Evolutionary conservation across 2,888 invertebrate genomes (phyloP), one percentile per base, ranked within the genome.

Genomic region (Drosophila tripunctata): DNA sequence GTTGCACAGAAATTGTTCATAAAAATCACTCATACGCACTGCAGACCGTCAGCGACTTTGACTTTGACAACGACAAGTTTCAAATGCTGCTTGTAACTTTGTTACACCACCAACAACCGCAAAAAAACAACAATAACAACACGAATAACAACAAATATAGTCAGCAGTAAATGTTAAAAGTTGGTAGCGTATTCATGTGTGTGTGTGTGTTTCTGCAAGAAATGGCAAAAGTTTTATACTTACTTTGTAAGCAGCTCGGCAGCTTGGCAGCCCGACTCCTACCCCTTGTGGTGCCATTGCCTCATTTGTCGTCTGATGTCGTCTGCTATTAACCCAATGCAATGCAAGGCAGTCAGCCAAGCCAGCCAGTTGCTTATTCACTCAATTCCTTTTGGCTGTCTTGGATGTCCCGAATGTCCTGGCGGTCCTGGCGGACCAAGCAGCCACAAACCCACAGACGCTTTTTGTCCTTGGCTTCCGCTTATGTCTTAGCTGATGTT

Each of bases 1-100:
- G 43, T 36, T 58, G 36, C 33, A 48, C 27, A 41, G 24, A 22
- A 30, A 48, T 17, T 48, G 64, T 64, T 57, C 66, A 82, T 72
- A 73, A 70, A 84, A 75, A 87, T 87, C 79, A 85, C 83, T 82
- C 88, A 87, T 87, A 82, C 88, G 87, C 79, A 67, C 38, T 60
- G 80, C 31, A 33, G 38, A 50, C 45, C 63, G 63, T 47, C 66
- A 61, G 33, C 58, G 62, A 61, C 54, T 67, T 66, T 67, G 71
- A 80, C 62, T 58, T 56, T 57, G 62, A 67, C 45, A 43, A 48
- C 57, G 63, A 73, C 88, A 79, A 87, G 64, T 86, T 83, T 83
- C 79, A 78, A 87, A 78, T 87, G 79, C 76, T 86, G 71, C 86
- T 87, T 87, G 79, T 87, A 85, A 87, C 83, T 82, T 82, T 83